Evolutionary conservation across 2,113 vertebrate species (phyloP).

Genomic region (Coptodon rendalli): DNA sequence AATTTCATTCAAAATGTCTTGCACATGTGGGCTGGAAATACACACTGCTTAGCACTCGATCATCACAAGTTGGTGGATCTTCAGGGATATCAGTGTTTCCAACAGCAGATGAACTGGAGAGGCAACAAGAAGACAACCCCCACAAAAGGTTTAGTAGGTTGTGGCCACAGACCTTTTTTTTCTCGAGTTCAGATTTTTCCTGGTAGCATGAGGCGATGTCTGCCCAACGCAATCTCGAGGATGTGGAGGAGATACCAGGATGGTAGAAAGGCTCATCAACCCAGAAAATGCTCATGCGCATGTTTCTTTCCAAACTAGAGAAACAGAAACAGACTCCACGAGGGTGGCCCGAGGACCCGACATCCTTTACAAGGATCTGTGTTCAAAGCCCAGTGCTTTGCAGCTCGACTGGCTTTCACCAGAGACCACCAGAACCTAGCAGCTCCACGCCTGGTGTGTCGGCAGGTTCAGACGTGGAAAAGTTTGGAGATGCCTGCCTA

Average conservation of each 20-base stretch:
- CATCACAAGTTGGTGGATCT: neutral
- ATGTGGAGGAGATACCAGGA: neutral
- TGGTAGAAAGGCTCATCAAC: neutral
- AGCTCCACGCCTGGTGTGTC: neutral
- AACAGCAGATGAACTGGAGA: neutral
- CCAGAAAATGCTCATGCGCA: neutral
- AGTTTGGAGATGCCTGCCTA: neutral
- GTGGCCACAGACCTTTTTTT: neutral
- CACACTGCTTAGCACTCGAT: neutral
- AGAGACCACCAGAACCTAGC: neutral
- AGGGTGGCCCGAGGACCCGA: neutral
- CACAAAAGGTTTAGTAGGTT: neutral
- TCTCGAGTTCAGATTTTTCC: neutral
- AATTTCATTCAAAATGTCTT: neutral
- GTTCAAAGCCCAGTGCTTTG: neutral
- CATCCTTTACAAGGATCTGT: neutral
- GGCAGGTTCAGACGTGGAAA: neutral
- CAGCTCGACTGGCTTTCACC: neutral
- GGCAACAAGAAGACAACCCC: neutral
- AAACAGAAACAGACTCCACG: neutral
- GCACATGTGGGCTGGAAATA: neutral
- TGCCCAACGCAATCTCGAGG: neutral
- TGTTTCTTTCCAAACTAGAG: neutral
- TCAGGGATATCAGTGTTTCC: neutral
- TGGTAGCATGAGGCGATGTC: neutral